Base-by-base conservation (phyloP, 2,113 vertebrate species). In the Dicrurus megarhynchus region DNA sequence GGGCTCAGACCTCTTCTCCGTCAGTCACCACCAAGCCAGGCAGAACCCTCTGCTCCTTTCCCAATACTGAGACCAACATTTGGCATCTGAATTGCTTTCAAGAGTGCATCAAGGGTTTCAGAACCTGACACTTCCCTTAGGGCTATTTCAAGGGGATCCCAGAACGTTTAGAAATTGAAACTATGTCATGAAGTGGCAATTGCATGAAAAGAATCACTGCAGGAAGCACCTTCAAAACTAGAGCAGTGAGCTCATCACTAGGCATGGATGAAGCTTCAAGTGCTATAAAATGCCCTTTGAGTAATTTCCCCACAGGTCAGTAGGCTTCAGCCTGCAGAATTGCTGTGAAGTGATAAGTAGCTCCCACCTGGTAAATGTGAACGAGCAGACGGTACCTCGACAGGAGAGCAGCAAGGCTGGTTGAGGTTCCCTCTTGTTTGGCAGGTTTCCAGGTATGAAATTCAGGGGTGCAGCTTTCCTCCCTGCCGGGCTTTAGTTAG, bases 371-470 rank as follows among this genome's bases (percentile, higher is more conserved):
- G 73, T n/a, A 35, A 32, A 70, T 4, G 39, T 12, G 55, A 80
- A 27, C 0, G 0, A 87, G 56, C 59, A 77, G 91, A 24, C 3
- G 2, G 68, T 8, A 7, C 32, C 67, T 37, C 3, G 0, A 30
- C 68, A 90, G 56, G 47, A 93, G 24, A 83, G 57, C 47, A 41
- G 19, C 7, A 19, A 13, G 59, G 55, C 8, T 53, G 70, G 27
- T 3, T 12, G 59, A 64, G 41, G 46, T 15, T 42, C 39, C 33
- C 32, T 8, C 57, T 47, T 13, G 13, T 13, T 3, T 83, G 75
- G 59, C 81, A 86, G 46, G 6, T 65, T 64, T 73, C 70, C 78
- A 79, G 57, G 47, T 33, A 20, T 4, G 23, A 42, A 84, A 74
- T 67, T 65, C 63, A 55, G 53, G 16, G 59, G 16, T 9, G 56